phyloP scores from a whole-genome alignment of 1,140 invertebrate genomes.

The Homalodisca vitripennis region DNA sequence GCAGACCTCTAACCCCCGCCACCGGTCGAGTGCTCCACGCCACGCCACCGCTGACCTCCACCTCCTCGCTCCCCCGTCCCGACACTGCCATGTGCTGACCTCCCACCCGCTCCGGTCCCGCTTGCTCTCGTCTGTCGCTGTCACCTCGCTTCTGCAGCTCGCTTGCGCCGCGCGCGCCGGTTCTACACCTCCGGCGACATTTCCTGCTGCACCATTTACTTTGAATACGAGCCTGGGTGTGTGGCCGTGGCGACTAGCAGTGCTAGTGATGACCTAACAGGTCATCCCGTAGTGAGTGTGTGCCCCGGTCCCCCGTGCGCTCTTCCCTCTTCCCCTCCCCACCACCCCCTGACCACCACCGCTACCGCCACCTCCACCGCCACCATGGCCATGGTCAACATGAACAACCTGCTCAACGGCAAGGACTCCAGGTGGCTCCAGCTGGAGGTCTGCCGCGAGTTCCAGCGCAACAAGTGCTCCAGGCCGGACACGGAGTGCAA shows the following conservation, averaged over 20 bases:
- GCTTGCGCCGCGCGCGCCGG: neutral
- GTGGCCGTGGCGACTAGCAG: neutral
- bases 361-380: too few relatives aligned
- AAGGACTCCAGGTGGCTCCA: conserved; percentile 99
- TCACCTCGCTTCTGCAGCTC: neutral
- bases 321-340: neutral
- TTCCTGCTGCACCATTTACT: conserved; percentile 19
- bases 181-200: conserved; percentile 13
- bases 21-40: neutral
- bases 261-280: conserved; percentile 21
- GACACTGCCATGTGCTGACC: conserved; percentile 10
- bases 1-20: conserved; percentile 28
- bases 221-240: neutral
- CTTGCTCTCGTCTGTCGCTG: neutral
- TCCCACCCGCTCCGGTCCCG: neutral
- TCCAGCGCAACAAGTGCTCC: conserved; percentile 99
- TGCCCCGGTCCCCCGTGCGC: neutral
- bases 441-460: conserved; percentile 99
- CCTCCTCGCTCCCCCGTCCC: neutral
- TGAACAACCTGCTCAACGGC: conserved; percentile 94
- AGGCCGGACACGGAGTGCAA: conserved; percentile 99
- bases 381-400: conserved; percentile 92
- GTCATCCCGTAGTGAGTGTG: conserved; percentile 8
- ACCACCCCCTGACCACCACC: conserved; percentile 25
- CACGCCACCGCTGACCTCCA: conserved; percentile 1